phyloP scores from a whole-genome alignment of 2,113 vertebrate species.

The Gavia stellata region DNA sequence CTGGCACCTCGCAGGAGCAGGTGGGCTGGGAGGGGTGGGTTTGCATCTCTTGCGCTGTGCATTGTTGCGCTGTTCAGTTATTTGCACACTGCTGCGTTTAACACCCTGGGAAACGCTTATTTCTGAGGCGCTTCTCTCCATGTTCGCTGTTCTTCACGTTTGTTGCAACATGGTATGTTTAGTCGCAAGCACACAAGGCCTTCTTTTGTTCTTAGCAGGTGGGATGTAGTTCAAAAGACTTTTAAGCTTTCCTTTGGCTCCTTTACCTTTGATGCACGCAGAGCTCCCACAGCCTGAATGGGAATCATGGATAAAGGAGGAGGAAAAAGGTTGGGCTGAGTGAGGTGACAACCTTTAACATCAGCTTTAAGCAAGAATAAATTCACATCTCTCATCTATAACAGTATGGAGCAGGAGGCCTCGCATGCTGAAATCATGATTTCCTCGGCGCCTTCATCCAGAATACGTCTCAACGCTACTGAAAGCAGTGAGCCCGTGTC shows the following conservation, averaged over 20 bases:
- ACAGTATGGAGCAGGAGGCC: background rate
- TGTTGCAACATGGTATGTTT: background rate
- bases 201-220: background rate
- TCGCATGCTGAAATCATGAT: background rate
- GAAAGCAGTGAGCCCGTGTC: background rate
- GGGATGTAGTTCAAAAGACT: background rate
- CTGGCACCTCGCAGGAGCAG: background rate
- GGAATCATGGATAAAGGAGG: background rate
- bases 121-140: background rate
- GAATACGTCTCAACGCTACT: background rate
- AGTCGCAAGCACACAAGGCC: background rate
- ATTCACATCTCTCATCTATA: background rate
- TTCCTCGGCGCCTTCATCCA: background rate
- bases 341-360: background rate
- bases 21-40: background rate
- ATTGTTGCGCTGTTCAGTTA: background rate
- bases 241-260: background rate
- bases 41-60: background rate
- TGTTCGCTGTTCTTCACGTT: background rate
- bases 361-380: background rate
- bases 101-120: background rate
- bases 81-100: rapidly evolving
- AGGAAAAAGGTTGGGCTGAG: background rate
- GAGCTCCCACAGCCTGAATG: background rate
- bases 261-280: background rate